Evolutionary conservation across 2,888 invertebrate genomes (phyloP), one percentile per base, ranked within the genome.

Genomic region (Encarsia formosa): DNA sequence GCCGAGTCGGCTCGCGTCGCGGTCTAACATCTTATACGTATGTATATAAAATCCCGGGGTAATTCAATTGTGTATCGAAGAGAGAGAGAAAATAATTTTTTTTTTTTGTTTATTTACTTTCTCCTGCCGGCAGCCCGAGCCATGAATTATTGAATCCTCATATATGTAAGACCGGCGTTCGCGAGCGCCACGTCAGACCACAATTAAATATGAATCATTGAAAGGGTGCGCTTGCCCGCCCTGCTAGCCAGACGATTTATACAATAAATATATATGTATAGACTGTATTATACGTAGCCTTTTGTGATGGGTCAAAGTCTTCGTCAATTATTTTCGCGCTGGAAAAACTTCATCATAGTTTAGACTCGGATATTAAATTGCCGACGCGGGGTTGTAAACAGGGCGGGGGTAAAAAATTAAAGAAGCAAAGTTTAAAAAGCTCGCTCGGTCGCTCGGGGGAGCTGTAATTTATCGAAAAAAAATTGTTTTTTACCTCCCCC

Each of bases 151-250:
- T n/a, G n/a, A n/a, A n/a, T n/a, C n/a, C n/a, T n/a, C n/a, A n/a
- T n/a, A n/a, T n/a, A n/a, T n/a, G n/a, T n/a, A n/a, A 59, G 57
- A 49, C 47, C 51, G 41, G 47, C 52, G 44, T 19, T 40, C 50
- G 41, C 34, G 43, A 37, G 52, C 51, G 54, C 52, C 46, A 26
- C 34, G 43, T 52, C 41, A 35, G 48, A 49, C 56, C 46, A 48
- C 57, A 57, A 57, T 57, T 57, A 57, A 54, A 57, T 57, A 57
- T 57, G 57, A 57, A 57, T 57, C 57, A 57, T 57, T 57, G 57
- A 57, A 54, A 53, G 40, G 34, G 51, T 52, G 6, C 26, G 16
- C 34, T 34, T 15, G 34, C 34, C 6, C 34, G 34, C 34, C n/a
- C 16, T 45, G 50, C 45, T 50, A 19, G 48, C 31, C 19, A 53